Base-by-base conservation (phyloP, 1,140 invertebrate species). In the Drosophila chauvacae region DNA sequence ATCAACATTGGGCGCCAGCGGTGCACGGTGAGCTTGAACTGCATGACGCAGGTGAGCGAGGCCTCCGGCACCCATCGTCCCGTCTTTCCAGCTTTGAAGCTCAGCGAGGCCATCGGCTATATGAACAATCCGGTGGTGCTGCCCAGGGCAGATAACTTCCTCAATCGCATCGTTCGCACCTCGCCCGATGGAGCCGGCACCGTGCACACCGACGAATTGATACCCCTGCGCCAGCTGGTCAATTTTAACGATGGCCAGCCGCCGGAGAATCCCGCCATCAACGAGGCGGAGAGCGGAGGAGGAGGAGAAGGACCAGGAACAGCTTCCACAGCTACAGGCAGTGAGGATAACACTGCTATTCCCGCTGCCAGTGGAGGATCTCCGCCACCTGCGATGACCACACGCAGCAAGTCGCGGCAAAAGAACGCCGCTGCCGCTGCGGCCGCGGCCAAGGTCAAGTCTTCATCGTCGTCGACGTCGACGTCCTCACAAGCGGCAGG, bases 31-130 rank as follows among this genome's bases (percentile, higher is more conserved):
- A 96, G 96, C 41, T 97, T 98, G 83, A 95, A 94, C 26, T 95
- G 95, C 57, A 97, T 98, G 97, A 95, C 96, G 2, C 97, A 97
- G 94, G 95, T 96, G 74, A 95, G 95, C 71, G 95, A 98, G 86
- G 97, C 97, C 64, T 97, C 96, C 18, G 96, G 96, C 37, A 97
- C 97, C 78, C 94, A 96, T 78, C 93, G 97, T 42, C 97, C 97
- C 0, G 96, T 98, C 3, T 96, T 97, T 84, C 95, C 97, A 91
- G 94, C 95, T 2, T 93, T 97, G 2, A 92, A 83, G 70, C 71
- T 84, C 0, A 87, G 88, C 58, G 92, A 92, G 26, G 90, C 90
- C 14, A 78, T 91, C 11, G 74, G 42, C 9, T 55, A 61, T 3
- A 33, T 86, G 28, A 53, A 90, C 18, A 80, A 65, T 28, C 68